These are phyloP conservation scores for Pinctada fucata DNA, from an alignment of 2,888 invertebrate species.

Conservation along the genomic window DNA sequence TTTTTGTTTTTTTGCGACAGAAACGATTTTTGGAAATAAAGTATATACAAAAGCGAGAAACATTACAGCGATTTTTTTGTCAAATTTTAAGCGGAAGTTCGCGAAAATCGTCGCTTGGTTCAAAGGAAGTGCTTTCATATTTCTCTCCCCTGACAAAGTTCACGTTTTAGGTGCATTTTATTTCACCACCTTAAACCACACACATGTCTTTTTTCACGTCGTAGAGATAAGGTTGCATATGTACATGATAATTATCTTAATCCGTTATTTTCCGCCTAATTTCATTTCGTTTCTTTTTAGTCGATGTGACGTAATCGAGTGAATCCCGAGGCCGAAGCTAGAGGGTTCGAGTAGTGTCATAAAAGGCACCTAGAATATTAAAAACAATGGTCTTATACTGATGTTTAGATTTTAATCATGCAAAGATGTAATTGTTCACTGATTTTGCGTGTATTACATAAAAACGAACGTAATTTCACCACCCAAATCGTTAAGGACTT, in stretches of 20 bases:
- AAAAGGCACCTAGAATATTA: no score
- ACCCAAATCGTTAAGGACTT: neutral
- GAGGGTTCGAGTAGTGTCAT: neutral
- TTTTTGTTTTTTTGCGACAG: no score
- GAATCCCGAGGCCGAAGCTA: neutral
- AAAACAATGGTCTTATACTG: no score
- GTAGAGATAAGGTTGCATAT: neutral
- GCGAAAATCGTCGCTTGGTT: no score
- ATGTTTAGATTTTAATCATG: neutral
- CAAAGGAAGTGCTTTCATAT: no score
- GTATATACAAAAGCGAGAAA: no score
- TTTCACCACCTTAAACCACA: neutral
- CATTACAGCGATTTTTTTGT: no score
- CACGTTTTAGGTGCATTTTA: neutral
- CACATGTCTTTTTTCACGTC: neutral
- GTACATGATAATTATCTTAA: neutral
- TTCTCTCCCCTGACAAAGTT: no score
- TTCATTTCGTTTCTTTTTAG: neutral
- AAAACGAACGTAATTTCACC: neutral
- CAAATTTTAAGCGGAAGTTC: no score
- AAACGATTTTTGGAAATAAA: no score
- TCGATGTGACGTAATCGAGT: neutral
- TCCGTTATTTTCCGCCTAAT: neutral
- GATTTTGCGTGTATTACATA: neutral
- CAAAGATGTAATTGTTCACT: neutral